A percentile compares a stretch with the other conserved stretches of the same genome.
phyloP scores from a whole-genome alignment of 2,797 vertebrate genomes.

The Channa striata region DNA sequence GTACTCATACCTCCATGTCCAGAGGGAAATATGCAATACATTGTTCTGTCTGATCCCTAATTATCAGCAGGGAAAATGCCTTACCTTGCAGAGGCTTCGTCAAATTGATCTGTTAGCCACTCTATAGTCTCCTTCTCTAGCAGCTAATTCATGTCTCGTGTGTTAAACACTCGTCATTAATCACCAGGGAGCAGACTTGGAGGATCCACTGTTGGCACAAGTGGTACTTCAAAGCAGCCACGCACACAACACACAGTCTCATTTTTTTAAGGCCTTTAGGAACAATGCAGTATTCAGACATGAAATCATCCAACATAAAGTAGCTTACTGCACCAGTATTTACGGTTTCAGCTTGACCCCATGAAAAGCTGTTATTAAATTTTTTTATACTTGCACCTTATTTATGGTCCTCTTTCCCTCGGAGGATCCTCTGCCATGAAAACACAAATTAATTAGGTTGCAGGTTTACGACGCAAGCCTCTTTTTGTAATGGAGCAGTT shows the following conservation, averaged over 20 bases:
- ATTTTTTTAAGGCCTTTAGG: background rate
- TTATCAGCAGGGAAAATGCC: conserved; percentile 10
- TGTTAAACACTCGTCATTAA: conserved; percentile 48
- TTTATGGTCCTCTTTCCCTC: background rate
- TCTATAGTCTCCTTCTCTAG: conserved; percentile 18
- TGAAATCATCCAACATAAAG: conserved; percentile 2
- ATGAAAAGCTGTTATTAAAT: conserved; percentile 2
- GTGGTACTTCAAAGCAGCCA: conserved; percentile 27
- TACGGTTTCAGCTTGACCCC: background rate
- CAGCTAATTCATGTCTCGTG: conserved; percentile 45
- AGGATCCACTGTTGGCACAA: conserved; percentile 25
- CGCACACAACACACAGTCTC: background rate
- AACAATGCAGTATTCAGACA: background rate
- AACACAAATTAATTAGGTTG: background rate
- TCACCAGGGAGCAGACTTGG: conserved; percentile 28
- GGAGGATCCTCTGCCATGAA: conserved; percentile 3
- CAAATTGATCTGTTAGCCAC: conserved; percentile 46
- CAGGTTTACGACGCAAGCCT: conserved; percentile 11
- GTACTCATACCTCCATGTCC: conserved; percentile 11
- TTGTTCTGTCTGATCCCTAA: conserved; percentile 15
- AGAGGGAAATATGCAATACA: background rate
- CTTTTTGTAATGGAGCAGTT: no score
- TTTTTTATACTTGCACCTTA: background rate
- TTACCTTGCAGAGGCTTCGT: conserved; percentile 3
- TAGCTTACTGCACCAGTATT: background rate